phyloP scores from a whole-genome alignment of 2,113 vertebrate species.

The Petromus typicus region DNA sequence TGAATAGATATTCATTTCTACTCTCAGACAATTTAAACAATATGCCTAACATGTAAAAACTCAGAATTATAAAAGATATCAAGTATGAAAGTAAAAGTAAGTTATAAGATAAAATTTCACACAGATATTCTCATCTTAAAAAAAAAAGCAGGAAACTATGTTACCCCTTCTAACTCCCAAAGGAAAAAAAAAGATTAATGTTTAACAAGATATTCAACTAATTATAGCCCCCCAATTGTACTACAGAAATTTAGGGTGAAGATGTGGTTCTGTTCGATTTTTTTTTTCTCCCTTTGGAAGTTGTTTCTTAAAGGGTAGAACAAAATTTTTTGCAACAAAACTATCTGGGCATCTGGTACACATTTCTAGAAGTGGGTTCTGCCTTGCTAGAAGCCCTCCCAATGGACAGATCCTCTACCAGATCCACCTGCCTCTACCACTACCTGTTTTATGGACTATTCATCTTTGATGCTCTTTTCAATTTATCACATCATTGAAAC shows the following conservation, averaged over 20 bases:
- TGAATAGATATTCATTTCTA: neutral
- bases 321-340: too few species aligned
- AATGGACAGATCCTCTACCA: neutral
- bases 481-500: constrained; percentile 3
- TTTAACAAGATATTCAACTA: constrained; percentile 34
- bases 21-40: constrained; percentile 40
- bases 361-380: neutral
- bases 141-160: neutral
- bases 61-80: constrained; percentile 18
- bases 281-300: neutral
- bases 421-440: neutral
- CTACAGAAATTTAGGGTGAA: neutral
- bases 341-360: neutral
- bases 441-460: neutral
- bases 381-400: neutral
- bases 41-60: neutral
- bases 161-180: neutral
- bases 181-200: neutral
- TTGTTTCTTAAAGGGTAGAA: neutral
- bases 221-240: neutral
- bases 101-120: neutral
- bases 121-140: neutral
- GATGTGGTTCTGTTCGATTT: neutral
- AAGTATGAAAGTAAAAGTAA: constrained; percentile 3
- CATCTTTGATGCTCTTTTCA: neutral